Evolutionary conservation across 2,797 vertebrate genomes (phyloP), one percentile per base, ranked within the genome.

Genomic region (Crossoptilon crossoptilon): DNA sequence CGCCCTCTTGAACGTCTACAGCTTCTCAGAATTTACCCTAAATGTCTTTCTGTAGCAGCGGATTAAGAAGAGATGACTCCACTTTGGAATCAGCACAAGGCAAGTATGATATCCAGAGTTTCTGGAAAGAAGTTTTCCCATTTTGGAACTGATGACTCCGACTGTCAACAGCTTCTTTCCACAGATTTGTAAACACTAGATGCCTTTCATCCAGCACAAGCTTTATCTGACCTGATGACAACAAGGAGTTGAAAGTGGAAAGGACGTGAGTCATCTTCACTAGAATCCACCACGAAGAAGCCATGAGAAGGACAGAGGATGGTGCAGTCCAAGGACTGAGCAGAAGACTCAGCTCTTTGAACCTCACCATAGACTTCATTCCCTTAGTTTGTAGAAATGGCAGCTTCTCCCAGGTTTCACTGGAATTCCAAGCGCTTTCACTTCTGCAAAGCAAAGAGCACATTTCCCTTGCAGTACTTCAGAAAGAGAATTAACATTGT

Each of bases 281-380:
- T 3, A n/a, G 60, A 17, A 48, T 3, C 53, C 71, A 39, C 44
- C 21, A 2, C 0, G 21, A 37, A 35, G 67, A 26, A 68, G 33
- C 1, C 39, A 12, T 18, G 82, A 27, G 37, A 4, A 31, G 55
- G 48, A 58, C 0, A 6, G 63, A 58, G 9, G 44, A 13, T 2
- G 63, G 49, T 1, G 2, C 7, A 60, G 27, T 3, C 3, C 19
- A 12, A 55, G 60, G 1, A 11, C 3, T 46, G 82, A 49, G 31
- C 58, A 67, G 27, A 2, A 39, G 26, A 56, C 31, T 58, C 55
- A 59, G 21, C 48, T 51, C 58, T 53, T 24, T 41, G 35, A 81
- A 66, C 35, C 68, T 60, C 37, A 17, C 24, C 31, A 16, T 3
- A 14, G n/a, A 71, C 31, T 29, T 41, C 5, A 27, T 49, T 59